phyloP scores from a whole-genome alignment of 2,113 vertebrate genomes.

The Channa argus region DNA sequence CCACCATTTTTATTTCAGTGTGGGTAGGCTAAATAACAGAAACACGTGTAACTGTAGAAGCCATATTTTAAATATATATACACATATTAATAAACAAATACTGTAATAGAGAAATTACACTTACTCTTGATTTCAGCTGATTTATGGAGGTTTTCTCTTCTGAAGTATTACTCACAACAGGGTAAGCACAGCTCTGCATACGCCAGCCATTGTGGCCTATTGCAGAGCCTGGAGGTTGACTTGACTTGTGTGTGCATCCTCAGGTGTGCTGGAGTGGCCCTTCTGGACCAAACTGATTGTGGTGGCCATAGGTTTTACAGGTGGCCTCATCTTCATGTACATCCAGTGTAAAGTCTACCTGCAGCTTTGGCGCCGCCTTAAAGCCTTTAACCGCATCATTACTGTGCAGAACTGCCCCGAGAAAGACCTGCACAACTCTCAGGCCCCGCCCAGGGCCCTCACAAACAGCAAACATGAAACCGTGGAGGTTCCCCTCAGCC shows the following conservation, averaged over 20 bases:
- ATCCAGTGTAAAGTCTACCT: slow-evolving; percentile 97
- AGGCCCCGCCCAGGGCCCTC: slow-evolving; percentile 66
- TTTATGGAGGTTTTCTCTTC: slow-evolving; percentile 73
- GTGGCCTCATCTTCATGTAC: slow-evolving; percentile 97
- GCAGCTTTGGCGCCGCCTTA: slow-evolving; percentile 95
- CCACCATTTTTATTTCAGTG: too few species aligned
- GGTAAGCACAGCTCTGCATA: slow-evolving; percentile 72
- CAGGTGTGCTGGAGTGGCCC: slow-evolving; percentile 96
- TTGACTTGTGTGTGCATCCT: slow-evolving; percentile 4
- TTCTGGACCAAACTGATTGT: slow-evolving; percentile 98
- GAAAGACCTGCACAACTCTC: slow-evolving; percentile 85
- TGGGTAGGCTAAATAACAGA: not conserved
- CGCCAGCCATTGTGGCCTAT: slow-evolving; percentile 26
- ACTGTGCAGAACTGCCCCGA: slow-evolving; percentile 98
- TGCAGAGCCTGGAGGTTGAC: slow-evolving; percentile 1
- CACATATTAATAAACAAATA: not conserved
- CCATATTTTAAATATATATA: not conserved
- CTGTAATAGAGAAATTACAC: slow-evolving; percentile 45
- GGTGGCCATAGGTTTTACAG: slow-evolving; percentile 92
- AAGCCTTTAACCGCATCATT: slow-evolving; percentile 98
- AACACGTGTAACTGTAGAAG: too few species aligned
- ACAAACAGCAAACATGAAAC: slow-evolving; percentile 82
- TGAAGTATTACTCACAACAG: slow-evolving; percentile 66
- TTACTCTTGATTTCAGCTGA: slow-evolving; percentile 78
- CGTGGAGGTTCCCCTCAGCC: slow-evolving; percentile 81